Evolutionary conservation across 2,797 vertebrate species (phyloP).

Genomic region (Bradypodion ventrale): DNA sequence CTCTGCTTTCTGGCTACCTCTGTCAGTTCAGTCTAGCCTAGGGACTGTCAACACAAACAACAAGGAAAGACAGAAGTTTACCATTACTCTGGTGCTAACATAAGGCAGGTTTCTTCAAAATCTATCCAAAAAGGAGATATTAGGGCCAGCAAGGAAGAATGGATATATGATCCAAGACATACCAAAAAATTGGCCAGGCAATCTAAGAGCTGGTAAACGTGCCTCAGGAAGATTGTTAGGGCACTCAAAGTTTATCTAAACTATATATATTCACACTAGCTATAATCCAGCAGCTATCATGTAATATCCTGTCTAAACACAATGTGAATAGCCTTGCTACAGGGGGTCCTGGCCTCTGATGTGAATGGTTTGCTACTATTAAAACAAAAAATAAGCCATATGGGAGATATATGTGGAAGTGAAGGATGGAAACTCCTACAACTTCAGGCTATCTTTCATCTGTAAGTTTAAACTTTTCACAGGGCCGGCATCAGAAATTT

Average conservation of each 20-base stretch:
- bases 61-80: not conserved
- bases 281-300: slow-evolving; percentile 4
- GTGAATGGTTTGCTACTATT: not conserved
- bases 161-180: not conserved
- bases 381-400: not conserved
- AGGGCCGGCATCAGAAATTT: no score
- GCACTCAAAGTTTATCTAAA: not conserved
- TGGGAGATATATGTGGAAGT: not conserved
- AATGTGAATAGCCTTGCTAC: not conserved
- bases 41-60: not conserved
- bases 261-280: not conserved
- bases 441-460: not conserved
- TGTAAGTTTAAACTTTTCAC: not conserved
- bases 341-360: not conserved
- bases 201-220: not conserved
- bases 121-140: not conserved
- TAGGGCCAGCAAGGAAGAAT: not conserved
- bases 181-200: not conserved
- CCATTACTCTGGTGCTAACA: not conserved
- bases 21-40: not conserved
- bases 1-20: not conserved
- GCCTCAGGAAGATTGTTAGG: slow-evolving; percentile 6
- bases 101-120: not conserved
- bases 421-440: not conserved
- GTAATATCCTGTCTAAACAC: not conserved